These are phyloP conservation scores for Eurois occulta DNA, from an alignment of 2,888 invertebrate genomes.

Conservation along the genomic window DNA sequence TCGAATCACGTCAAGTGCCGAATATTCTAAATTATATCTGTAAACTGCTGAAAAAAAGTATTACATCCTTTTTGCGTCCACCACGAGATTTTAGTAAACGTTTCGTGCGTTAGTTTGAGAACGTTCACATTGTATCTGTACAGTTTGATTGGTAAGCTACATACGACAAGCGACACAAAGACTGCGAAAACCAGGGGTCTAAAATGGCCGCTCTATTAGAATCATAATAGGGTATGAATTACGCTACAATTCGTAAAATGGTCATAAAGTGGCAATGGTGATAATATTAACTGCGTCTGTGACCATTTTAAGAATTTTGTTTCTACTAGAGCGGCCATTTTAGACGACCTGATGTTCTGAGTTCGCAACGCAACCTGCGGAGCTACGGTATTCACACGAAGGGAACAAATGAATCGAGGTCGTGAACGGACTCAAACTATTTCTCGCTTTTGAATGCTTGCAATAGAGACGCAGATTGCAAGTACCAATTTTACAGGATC, in stretches of 20 bases:
- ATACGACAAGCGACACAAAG: background rate
- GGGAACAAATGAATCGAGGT: background rate
- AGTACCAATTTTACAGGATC: background rate
- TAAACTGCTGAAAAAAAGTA: constrained; percentile 31
- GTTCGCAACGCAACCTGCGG: background rate
- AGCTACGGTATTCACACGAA: background rate
- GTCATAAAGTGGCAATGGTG: no score
- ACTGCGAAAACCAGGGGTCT: background rate
- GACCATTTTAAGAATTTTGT: no score
- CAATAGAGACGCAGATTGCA: background rate
- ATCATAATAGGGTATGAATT: no score
- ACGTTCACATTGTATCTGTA: background rate
- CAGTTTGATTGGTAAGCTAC: background rate
- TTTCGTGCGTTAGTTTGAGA: background rate
- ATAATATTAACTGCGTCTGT: no score
- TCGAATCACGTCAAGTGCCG: constrained; percentile 30
- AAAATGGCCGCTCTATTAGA: no score
- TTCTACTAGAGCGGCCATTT: no score
- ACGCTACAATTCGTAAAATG: no score
- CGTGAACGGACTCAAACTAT: background rate
- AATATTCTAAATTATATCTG: constrained; percentile 28
- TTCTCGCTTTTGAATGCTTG: background rate
- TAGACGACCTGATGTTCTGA: background rate
- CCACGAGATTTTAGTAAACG: no score
- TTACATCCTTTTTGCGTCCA: background rate